Base-by-base conservation (phyloP, 2,797 vertebrate genomes). In the Sarcophilus harrisii region DNA sequence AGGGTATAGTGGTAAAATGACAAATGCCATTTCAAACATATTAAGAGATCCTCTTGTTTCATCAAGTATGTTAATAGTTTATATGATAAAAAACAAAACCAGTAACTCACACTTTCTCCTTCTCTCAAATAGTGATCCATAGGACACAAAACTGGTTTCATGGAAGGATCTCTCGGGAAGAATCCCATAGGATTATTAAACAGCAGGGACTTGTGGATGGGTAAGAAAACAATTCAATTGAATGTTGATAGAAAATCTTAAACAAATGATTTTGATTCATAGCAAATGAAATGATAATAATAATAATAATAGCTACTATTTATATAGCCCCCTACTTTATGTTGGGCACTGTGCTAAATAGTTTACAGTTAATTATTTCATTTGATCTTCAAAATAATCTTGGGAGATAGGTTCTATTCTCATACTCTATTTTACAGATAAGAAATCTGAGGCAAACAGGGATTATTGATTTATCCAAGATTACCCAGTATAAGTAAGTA, bases 101-200 rank as follows among this genome's bases (percentile, higher is more conserved):
- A 12, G 54, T 90, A 24, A 29, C 16, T 3, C 27, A 38, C 94
- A 29, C 73, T 95, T 73, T 38, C 45, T 5, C 62, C 81, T 91
- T 95, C 60, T 93, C 58, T 57, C 45, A 91, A 92, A 32, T 98
- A 99, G 99, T 99, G 97, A 99, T 99, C 97, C 99, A 99, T 97
- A 99, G 99, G 98, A 99, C 99, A 49, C 99, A 99, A 98, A 99
- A 99, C 89, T 99, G 99, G 99, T 99, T 99, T 98, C 99, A 99
- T 0, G 99, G 99, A 91, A 99, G 99, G 97, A 99, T 99, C 98
- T 99, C 99, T 98, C 99, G 99, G 98, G 99, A 99, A 97, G 99
- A 99, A 93, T 99, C 99, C 14, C 99, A 99, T 98, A 99, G 99
- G 97, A 99, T 99, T 99, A 99, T 99, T 97, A 99, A 99, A 62